phyloP scores from a whole-genome alignment of 2,113 vertebrate species.

The Erythrocercus mccallii region DNA sequence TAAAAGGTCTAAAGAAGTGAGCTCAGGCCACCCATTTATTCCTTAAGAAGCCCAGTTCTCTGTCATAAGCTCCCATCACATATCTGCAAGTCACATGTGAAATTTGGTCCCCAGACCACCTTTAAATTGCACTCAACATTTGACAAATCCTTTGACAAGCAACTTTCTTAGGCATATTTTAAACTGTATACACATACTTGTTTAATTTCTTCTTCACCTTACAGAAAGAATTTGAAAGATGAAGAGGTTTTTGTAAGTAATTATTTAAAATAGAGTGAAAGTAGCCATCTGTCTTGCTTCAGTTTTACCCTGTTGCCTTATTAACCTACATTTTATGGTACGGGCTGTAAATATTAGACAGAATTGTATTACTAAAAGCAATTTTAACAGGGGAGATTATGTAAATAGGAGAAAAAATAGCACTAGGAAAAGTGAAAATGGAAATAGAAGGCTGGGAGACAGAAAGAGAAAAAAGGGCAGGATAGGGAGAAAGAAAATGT shows the following conservation, averaged over 20 bases:
- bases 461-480: neutral
- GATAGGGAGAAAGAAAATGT: neutral
- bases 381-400: neutral
- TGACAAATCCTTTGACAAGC: neutral
- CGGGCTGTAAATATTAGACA: neutral
- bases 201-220: neutral
- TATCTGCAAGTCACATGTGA: neutral
- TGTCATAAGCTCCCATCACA: neutral
- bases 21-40: neutral
- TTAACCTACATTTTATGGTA: neutral
- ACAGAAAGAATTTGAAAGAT: neutral
- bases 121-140: neutral
- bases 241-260: neutral
- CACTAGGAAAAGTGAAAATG: neutral
- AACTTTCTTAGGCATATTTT: neutral
- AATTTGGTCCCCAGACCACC: neutral
- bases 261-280: neutral
- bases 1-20: neutral
- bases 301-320: neutral
- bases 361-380: neutral
- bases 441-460: neutral
- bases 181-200: neutral
- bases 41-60: neutral
- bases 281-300: neutral
- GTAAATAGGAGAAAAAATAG: neutral